phyloP scores from a whole-genome alignment of 2,888 invertebrate species.

The Drosophila anceps region DNA sequence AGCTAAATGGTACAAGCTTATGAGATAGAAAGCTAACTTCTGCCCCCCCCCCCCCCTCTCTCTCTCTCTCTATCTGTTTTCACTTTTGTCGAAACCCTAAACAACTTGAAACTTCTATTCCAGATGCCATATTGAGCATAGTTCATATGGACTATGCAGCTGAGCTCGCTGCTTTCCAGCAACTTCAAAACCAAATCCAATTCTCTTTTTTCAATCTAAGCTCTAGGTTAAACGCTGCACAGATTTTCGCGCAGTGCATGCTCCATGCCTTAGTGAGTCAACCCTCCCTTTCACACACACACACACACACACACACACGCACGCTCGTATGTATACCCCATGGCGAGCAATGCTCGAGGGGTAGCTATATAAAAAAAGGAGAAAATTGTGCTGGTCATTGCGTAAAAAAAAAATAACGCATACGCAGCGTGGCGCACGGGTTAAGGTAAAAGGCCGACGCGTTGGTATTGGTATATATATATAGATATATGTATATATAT shows the following conservation, averaged over 20 bases:
- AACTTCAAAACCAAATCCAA: background rate
- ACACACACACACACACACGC: background rate
- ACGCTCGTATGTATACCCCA: slow-evolving; percentile 10
- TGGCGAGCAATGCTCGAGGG: background rate
- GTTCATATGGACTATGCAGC: too few species aligned
- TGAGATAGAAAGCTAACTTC: too few species aligned
- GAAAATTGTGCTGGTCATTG: slow-evolving; percentile 55
- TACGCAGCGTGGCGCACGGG: slow-evolving; percentile 41
- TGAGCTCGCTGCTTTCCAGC: too few species aligned
- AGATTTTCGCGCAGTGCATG: slow-evolving; percentile 3
- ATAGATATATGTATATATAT: background rate
- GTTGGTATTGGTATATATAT: background rate
- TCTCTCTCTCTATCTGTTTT: too few species aligned
- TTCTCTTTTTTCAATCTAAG: background rate
- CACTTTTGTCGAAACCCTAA: too few species aligned
- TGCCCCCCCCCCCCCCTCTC: too few species aligned
- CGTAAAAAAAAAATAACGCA: slow-evolving; percentile 38
- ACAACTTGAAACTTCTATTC: too few species aligned
- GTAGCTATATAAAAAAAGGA: slow-evolving; percentile 28
- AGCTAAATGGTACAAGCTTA: too few species aligned
- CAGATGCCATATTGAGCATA: too few species aligned
- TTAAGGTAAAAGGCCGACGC: slow-evolving; percentile 17
- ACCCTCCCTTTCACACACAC: background rate
- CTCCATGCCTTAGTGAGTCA: background rate
- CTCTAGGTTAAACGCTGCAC: background rate